Base-by-base conservation (phyloP, 2,797 vertebrate genomes). In the Danio aesculapii region DNA sequence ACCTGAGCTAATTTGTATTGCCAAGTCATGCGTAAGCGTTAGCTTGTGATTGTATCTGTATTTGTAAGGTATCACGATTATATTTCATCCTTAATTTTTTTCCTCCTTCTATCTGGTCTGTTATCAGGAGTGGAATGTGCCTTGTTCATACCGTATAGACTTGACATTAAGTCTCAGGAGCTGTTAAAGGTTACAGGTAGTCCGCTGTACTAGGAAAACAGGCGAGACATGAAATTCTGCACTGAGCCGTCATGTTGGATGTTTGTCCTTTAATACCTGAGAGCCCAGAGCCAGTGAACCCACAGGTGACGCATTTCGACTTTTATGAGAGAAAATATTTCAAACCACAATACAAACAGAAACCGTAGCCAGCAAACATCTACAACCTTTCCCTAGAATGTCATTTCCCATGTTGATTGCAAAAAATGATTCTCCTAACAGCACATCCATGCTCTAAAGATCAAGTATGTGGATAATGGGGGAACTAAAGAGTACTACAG, bases 101-200 rank as follows among this genome's bases (percentile, higher is more conserved):
- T 11, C 3, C 39, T 30, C 3, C 30, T 30, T 52, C 17, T 30
- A 0, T 63, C 44, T 47, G 14, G 10, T 19, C 52, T 47, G 63
- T 57, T 47, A 30, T 67, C 43, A 49, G 6, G 6, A 79, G 58
- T n/a, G 13, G 68, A 71, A 44, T 63, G 39, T 63, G 9, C 2
- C 13, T 44, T 62, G 30, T 61, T 78, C 47, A 59, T 13, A 14
- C 8, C 21, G 52, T 21, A 50, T 62, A 14, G 46, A 61, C 46
- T 70, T 79, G 66, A 79, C 66, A 61, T 70, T 79, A 70, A 62
- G 57, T 61, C 66, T 49, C 57, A 21, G 55, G 41, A 61, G 71
- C 13, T 62, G 66, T 79, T 59, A 70, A 70, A 79, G 55, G 67
- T 75, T 79, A 59, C 76, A 64, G 62, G 44, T 79, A 50, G 17